phyloP scores from a whole-genome alignment of 2,797 vertebrate species.

The Rallus crepitans region DNA sequence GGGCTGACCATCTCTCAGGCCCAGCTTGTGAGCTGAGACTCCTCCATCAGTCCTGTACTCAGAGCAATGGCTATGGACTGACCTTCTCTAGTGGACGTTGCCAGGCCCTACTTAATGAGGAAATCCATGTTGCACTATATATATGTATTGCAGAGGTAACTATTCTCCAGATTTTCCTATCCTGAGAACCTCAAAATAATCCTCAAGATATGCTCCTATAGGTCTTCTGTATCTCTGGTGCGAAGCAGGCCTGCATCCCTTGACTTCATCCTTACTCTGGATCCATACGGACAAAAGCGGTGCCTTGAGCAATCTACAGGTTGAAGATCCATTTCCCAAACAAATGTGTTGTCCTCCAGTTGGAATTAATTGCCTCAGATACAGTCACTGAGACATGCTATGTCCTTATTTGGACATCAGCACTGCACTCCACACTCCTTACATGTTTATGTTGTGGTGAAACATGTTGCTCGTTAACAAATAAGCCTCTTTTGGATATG shows the following conservation, averaged over 20 bases:
- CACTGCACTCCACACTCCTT: not conserved
- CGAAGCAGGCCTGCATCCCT: not conserved
- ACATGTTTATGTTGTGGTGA: not conserved
- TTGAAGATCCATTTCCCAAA: not conserved
- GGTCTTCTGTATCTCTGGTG: not conserved
- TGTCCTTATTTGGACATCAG: not conserved
- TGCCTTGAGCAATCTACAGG: too few relatives aligned
- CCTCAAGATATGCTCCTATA: not conserved
- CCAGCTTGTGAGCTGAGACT: not conserved
- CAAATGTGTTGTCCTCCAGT: not conserved
- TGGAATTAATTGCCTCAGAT: not conserved
- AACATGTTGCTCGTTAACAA: not conserved
- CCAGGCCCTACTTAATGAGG: not conserved
- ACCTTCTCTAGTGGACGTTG: not conserved
- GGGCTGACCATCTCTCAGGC: not conserved
- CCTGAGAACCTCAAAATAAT: not conserved
- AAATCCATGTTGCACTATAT: not conserved
- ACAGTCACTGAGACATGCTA: not conserved
- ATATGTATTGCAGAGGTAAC: not conserved
- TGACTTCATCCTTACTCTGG: not conserved
- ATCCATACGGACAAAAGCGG: rapidly evolving
- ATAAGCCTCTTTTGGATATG: not conserved
- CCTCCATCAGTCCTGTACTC: not conserved
- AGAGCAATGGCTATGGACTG: not conserved
- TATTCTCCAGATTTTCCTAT: not conserved